These are phyloP conservation scores for Cervus canadensis DNA, from an alignment of 2,113 vertebrate genomes.

Conservation along the genomic window DNA sequence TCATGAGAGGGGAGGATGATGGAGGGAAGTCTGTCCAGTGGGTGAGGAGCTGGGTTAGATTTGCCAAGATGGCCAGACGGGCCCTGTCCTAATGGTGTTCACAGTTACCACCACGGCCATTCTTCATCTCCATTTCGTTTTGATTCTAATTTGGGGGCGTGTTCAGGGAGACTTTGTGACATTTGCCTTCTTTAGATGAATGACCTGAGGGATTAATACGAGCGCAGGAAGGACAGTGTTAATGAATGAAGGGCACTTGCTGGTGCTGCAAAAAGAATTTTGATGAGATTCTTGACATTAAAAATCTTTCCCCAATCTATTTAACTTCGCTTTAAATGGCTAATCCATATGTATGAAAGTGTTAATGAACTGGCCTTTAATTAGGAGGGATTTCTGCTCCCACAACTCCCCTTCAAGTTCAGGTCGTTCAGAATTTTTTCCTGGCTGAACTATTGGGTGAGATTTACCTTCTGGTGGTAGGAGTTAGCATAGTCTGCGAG, in stretches of 20 bases:
- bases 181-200: not conserved
- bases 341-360: not conserved
- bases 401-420: not conserved
- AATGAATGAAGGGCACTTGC: not conserved
- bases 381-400: not conserved
- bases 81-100: not conserved
- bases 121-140: not conserved
- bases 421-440: not conserved
- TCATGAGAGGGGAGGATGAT: fast-evolving
- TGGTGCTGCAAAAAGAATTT: not conserved
- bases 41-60: not conserved
- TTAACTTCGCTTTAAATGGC: not conserved
- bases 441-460: not conserved
- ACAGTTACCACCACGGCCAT: fast-evolving
- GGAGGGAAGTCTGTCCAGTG: fast-evolving
- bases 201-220: not conserved
- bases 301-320: not conserved
- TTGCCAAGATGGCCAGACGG: fast-evolving
- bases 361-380: constrained; percentile 23
- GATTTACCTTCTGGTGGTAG: not conserved
- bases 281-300: not conserved
- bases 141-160: not conserved
- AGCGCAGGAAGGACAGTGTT: not conserved
- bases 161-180: not conserved
- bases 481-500: not conserved